Base-by-base conservation (phyloP, 2,797 vertebrate species). In the Salarias fasciatus region DNA sequence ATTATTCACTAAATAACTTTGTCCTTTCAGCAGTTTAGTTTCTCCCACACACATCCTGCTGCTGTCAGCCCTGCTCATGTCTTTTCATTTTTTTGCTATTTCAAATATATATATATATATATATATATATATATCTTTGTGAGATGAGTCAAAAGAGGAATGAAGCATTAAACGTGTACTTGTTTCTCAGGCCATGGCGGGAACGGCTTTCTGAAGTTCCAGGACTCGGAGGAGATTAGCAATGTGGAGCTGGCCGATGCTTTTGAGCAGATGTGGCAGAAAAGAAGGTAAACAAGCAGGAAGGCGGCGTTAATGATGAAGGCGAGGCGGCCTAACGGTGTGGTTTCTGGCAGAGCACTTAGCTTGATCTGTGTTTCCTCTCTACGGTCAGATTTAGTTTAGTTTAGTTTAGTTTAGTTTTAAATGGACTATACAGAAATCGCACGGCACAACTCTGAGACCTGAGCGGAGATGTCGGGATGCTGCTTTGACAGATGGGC, bases 231-330 rank as follows among this genome's bases (percentile, higher is more conserved):
- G 91, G 98, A 99, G 92, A 99, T 99, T 62, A 99, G 97, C 62
- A 99, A 99, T 35, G 95, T 99, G 81, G 97, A 99, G 64, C 93
- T 99, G 77, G 97, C 95, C 0, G 97, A 99, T 70, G 98, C 97
- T 5, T 99, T 99, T 83, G 95, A 99, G 85, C 97, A 99, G 86
- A 99, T 99, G 98, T 99, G 97, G 97, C 96, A 99, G 88, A 99
- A 99, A 85, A 94, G 96, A 86, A 94, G 97, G 98, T 97, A 88
- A 74, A 61, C 50, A 15, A 55, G 37, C 5, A 13, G 7, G 18
- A 51, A 29, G 5, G n/a, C 15, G 1, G 29, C 3, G 8, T 18
- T 4, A 30, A 50, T 38, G 31, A 45, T 18, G 6, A 61, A 51
- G 47, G 3, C 5, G 8, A 36, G 7, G 30, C 10, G 31, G 30